Evolutionary conservation across 2,113 vertebrate genomes (phyloP), one percentile per base, ranked within the genome.

Genomic region (Hylia prasina): DNA sequence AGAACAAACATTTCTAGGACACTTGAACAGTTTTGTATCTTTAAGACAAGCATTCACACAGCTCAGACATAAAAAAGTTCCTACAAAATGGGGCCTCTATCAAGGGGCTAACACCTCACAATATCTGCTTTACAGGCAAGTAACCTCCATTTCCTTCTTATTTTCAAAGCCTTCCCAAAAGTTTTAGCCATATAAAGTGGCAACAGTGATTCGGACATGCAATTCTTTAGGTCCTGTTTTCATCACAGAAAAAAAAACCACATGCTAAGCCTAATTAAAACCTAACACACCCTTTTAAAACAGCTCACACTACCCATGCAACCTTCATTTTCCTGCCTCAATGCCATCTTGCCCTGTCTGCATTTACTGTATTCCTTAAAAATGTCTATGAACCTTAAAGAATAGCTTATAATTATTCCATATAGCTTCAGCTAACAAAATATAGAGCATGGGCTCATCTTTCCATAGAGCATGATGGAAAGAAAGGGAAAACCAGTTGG

Each of bases 181-280:
- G 18, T 60, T 81, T 58, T 57, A 94, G 72, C 90, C 44, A 44
- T 64, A 68, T 85, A 47, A 93, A 87, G 89, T 42, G 17, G 37
- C 14, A 91, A 13, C 22, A 79, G 28, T 33, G 33, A 60, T 76
- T 47, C 90, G 76, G 33, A 84, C 18, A 60, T 35, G 33, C n/a
- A 50, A 54, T 63, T 66, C 30, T 50, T 25, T 69, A 56, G 5
- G 28, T 58, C 17, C 18, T 83, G 18, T 84, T 83, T 87, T 51
- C 40, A 65, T 33, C 16, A 51, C 7, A 45, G 24, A 18, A 30
- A 75, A 51, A 87, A 10, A 0, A 0, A 2, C 1, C n/a, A 23
- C 15, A 14, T 47, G 23, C 42, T 61, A 64, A 81, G 15, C 24
- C 35, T 73, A 76, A 76, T 40, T 78, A 51, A 58, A 39, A 10